phyloP scores from a whole-genome alignment of 2,888 invertebrate species.

The Ecliptopera silaceata region DNA sequence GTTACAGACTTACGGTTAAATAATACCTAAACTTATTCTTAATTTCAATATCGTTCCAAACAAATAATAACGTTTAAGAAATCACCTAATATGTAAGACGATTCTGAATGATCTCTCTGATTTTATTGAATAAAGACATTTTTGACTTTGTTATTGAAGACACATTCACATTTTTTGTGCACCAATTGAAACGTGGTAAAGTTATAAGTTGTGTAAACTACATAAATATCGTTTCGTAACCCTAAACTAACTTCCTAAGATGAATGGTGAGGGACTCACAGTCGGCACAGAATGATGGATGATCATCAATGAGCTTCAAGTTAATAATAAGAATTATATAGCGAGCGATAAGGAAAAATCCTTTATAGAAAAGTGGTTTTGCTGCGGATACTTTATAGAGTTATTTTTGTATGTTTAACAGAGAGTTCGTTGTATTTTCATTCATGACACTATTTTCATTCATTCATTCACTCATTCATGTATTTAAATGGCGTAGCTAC shows the following conservation, averaged over 20 bases:
- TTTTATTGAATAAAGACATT: no score
- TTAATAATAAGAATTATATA: slow-evolving; percentile 63
- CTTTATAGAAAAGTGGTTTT: slow-evolving; percentile 23
- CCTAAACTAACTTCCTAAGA: slow-evolving; percentile 22
- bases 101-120: no score
- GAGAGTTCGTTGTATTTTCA: background rate
- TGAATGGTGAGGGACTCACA: slow-evolving; percentile 24
- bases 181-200: background rate
- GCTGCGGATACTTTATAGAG: slow-evolving; percentile 1
- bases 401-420: background rate
- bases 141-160: no score
- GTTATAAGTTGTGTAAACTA: background rate
- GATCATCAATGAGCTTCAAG: slow-evolving; percentile 53
- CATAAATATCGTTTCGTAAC: background rate
- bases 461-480: no score
- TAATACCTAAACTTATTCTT: no score
- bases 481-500: no score
- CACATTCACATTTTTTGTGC: background rate
- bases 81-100: no score
- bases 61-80: no score
- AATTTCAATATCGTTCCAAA: no score
- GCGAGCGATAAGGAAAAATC: slow-evolving; percentile 44
- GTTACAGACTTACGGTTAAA: no score
- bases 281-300: slow-evolving; percentile 53
- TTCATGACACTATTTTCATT: no score